Evolutionary conservation across 2,888 invertebrate species (phyloP).

Genomic region (Himalopsyche tibetana): DNA sequence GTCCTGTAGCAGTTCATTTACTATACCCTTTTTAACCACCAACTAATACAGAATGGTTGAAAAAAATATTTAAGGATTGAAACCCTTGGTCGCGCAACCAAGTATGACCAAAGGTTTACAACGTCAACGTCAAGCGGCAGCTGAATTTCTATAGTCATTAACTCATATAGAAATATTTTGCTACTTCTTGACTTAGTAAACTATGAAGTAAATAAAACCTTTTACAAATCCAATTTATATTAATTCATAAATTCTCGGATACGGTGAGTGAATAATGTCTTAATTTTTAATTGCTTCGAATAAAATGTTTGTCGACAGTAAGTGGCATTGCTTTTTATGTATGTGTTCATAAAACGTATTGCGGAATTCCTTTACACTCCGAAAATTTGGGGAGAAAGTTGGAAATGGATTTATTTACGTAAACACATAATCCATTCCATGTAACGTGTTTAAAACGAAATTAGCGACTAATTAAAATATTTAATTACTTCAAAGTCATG

Average conservation of each 20-base stretch:
- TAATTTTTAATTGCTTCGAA: background rate
- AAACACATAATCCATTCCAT: background rate
- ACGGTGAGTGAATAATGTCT: background rate
- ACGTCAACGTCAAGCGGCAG: no score
- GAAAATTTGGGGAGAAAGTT: slow-evolving; percentile 20
- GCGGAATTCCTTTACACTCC: background rate
- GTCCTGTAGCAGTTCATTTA: no score
- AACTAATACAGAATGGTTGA: no score
- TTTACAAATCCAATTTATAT: slow-evolving; percentile 11
- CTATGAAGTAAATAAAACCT: background rate
- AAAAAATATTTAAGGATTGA: no score
- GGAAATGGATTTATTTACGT: background rate
- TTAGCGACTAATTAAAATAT: background rate
- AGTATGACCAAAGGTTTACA: no score
- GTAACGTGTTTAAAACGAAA: background rate
- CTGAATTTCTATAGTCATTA: no score
- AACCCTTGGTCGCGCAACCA: no score
- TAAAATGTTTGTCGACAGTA: slow-evolving; percentile 13
- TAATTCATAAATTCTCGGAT: background rate
- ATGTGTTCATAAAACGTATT: slow-evolving; percentile 2
- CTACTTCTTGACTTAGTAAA: background rate
- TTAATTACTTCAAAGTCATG: background rate
- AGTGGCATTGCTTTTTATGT: background rate
- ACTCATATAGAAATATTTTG: background rate
- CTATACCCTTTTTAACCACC: no score